Base-by-base conservation (phyloP, 2,888 invertebrate genomes). In the Podabrus alpinus region DNA sequence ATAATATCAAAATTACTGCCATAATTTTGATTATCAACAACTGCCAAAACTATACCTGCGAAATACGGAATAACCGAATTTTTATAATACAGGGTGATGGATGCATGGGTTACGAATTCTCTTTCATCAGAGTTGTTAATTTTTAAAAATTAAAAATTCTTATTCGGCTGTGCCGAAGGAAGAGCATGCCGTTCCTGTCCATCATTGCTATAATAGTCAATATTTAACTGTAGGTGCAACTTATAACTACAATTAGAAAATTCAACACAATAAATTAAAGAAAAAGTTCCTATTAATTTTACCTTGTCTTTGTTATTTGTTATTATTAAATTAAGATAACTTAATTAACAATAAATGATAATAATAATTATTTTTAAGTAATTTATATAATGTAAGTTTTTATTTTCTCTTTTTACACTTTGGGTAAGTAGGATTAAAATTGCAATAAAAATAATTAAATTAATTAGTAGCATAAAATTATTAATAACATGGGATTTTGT, bases 281-380 rank as follows among this genome's bases (percentile, higher is more conserved):
- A 69, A 59, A 68, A 75, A 75, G 74, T 75, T 75, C 74, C 74
- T 75, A 75, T 75, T 75, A 75, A 68, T 59, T 68, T 21, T 74
- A 70, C 67, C 60, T 71, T 15, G 29, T 59, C 59, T 11, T 29
- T 66, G 21, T 15, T 15, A 24, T 59, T 68, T 59, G 60, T 68
- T 59, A 68, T 59, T 11, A 17, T 68, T 45, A 59, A 17, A 59
- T 17, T 68, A 68, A n/a, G 16, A 67, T 15, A 67, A 67, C 29
- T 21, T 17, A 66, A 15, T 67, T 67, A 25, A 29, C 29, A 67
- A 67, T 67, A 15, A 9, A 25, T 17, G 11, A 15, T 45, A 45
- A 45, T 24, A 24, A 24, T n/a, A n/a, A 45, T 45, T n/a, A 45
- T 7, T 45, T n/a, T 45, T 45, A 45, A 45, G 45, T 45, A 45